These are phyloP conservation scores for Spodoptera frugiperda DNA, from an alignment of 1,140 invertebrate genomes.

Conservation along the genomic window DNA sequence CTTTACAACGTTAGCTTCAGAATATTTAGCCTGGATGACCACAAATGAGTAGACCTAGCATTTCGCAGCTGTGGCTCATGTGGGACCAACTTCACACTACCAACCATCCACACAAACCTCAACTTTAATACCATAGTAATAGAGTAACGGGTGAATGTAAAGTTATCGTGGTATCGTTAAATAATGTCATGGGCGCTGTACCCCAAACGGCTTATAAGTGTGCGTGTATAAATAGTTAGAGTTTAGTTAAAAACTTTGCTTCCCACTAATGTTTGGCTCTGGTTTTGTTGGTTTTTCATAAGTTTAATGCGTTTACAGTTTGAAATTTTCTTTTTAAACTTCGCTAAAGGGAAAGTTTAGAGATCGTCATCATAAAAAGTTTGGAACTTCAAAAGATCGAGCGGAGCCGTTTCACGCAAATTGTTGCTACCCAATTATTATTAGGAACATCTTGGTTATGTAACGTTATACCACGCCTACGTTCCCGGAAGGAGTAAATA, in stretches of 20 bases:
- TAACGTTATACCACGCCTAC: too few relatives aligned
- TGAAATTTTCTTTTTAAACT: too few relatives aligned
- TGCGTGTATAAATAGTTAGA: constrained; percentile 40
- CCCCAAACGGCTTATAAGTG: constrained; percentile 39
- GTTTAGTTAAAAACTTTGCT: constrained; percentile 42
- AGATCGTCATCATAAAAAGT: too few relatives aligned
- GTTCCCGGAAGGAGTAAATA: too few relatives aligned
- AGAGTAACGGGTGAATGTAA: neutral
- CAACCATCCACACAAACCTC: neutral
- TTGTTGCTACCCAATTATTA: too few relatives aligned
- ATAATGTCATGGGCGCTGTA: constrained; percentile 37
- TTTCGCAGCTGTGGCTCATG: constrained; percentile 59
- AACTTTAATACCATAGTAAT: constrained; percentile 22
- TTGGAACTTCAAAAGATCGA: too few relatives aligned
- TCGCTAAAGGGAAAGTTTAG: too few relatives aligned
- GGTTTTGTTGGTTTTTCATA: constrained; percentile 3
- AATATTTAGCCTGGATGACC: constrained; percentile 59
- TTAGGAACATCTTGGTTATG: too few relatives aligned
- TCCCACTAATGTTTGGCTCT: constrained; percentile 30
- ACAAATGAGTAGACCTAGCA: constrained; percentile 59
- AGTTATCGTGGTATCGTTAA: constrained; percentile 6
- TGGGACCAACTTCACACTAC: constrained; percentile 25
- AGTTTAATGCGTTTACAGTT: neutral
- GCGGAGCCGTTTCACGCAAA: too few relatives aligned
- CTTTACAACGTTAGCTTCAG: constrained; percentile 52